Evolutionary conservation across 2,888 invertebrate genomes (phyloP).

Genomic region (Invenusta paracnida): DNA sequence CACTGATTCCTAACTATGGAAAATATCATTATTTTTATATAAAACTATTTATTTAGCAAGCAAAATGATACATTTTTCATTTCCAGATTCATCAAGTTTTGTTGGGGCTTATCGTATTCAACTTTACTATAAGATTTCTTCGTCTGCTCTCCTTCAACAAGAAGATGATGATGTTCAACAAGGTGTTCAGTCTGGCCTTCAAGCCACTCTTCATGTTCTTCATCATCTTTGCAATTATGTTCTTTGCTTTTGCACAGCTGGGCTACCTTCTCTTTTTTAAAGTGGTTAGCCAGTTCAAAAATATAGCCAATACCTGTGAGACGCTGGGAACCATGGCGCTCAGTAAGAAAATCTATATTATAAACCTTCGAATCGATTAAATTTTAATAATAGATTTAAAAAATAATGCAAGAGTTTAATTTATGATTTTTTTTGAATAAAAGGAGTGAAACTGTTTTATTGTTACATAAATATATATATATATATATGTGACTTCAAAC

Average conservation of each 20-base stretch:
- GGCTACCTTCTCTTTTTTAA: slow-evolving; percentile 50
- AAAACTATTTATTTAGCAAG: no score
- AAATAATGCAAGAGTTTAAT: no score
- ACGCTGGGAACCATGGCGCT: slow-evolving; percentile 55
- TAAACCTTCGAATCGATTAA: no score
- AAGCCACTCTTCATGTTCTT: slow-evolving; percentile 55
- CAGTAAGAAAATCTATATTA: no score
- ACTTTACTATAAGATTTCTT: slow-evolving; percentile 59
- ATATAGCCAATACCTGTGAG: slow-evolving; percentile 51
- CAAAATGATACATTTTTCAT: no score
- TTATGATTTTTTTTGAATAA: no score
- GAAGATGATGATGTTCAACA: slow-evolving; percentile 53
- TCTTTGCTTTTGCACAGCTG: slow-evolving; percentile 53
- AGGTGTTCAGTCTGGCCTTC: slow-evolving; percentile 52
- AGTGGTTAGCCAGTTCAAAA: slow-evolving; percentile 49
- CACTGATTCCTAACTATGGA: no score
- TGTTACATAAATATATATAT: no score
- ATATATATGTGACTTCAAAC: no score
- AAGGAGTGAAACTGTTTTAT: no score
- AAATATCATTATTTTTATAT: background rate
- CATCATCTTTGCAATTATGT: slow-evolving; percentile 53
- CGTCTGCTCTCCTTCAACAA: slow-evolving; percentile 59
- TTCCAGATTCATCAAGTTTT: slow-evolving; percentile 52
- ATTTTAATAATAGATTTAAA: no score
- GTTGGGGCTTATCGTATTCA: slow-evolving; percentile 58